A percentile compares a stretch with the other conserved stretches of the same genome.
Conservation (phyloP, 1,140 invertebrate genomes). For the Papilio polyxenes region DNA sequence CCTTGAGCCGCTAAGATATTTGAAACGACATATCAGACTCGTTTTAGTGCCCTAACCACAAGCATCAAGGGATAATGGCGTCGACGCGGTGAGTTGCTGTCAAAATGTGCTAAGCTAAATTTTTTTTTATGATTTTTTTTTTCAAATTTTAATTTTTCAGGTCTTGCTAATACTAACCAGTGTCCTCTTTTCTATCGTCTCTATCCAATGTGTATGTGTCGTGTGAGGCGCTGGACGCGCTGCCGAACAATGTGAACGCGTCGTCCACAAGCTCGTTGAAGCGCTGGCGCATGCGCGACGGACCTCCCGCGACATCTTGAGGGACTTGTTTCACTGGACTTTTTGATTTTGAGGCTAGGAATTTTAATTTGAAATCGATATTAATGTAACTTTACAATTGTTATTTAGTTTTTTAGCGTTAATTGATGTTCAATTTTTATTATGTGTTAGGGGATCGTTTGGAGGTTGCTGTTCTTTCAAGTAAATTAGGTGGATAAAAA, state of each 20-base stretch:
- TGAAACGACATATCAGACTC: no score
- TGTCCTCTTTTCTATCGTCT: slow-evolving; percentile 47
- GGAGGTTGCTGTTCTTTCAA: no score
- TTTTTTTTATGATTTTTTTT: no score
- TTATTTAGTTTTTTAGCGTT: no score
- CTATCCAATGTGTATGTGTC: slow-evolving; percentile 55
- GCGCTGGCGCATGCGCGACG: slow-evolving; percentile 71
- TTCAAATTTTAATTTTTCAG: neutral
- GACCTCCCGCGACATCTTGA: slow-evolving; percentile 48
- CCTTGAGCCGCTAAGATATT: neutral
- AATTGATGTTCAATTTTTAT: no score
- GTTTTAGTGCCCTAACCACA: no score
- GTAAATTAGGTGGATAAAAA: no score
- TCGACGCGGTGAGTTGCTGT: no score
- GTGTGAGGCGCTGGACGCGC: slow-evolving; percentile 59
- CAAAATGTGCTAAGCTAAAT: no score
- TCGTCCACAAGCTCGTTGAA: slow-evolving; percentile 78
- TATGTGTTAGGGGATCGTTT: no score
- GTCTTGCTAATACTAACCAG: slow-evolving; percentile 40
- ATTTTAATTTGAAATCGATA: neutral
- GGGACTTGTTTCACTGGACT: slow-evolving; percentile 52
- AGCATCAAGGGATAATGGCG: no score
- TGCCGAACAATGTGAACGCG: slow-evolving; percentile 75
- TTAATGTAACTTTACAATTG: no score
- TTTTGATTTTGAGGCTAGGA: slow-evolving; percentile 60